Evolutionary conservation across 2,113 vertebrate species (phyloP).

Genomic region (Loxodonta africana): DNA sequence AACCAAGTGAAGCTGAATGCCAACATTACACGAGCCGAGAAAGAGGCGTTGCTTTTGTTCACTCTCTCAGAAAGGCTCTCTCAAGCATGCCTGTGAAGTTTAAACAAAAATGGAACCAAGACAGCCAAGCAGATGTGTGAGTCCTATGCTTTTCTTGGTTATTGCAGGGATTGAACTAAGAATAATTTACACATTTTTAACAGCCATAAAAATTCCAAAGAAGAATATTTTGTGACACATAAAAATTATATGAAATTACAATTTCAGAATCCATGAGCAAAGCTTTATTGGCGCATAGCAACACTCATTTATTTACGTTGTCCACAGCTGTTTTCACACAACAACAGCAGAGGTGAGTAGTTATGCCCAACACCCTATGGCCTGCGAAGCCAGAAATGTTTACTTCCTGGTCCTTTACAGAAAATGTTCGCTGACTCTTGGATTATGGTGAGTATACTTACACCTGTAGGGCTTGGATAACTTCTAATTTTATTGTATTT

Average conservation of each 20-base stretch:
- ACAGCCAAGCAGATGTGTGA: background rate
- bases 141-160: too few relatives aligned
- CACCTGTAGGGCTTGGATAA: background rate
- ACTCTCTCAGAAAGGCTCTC: background rate
- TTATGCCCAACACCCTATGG: background rate
- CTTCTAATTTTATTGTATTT: conserved; percentile 33
- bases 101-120: background rate
- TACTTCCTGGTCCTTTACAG: background rate
- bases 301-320: background rate
- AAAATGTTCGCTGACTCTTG: conserved; percentile 19
- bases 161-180: background rate
- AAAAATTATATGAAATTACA: conserved; percentile 32
- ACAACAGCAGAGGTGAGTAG: background rate
- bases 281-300: background rate
- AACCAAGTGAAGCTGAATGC: background rate
- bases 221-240: background rate
- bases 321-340: background rate
- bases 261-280: conserved; percentile 23
- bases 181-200: background rate
- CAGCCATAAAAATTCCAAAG: background rate
- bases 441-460: background rate
- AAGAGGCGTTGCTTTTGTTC: background rate
- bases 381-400: background rate
- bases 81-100: background rate
- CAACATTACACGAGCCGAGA: conserved; percentile 39